These are phyloP conservation scores for Sylvilagus floridanus DNA, from an alignment of 2,797 vertebrate species.

Conservation along the genomic window DNA sequence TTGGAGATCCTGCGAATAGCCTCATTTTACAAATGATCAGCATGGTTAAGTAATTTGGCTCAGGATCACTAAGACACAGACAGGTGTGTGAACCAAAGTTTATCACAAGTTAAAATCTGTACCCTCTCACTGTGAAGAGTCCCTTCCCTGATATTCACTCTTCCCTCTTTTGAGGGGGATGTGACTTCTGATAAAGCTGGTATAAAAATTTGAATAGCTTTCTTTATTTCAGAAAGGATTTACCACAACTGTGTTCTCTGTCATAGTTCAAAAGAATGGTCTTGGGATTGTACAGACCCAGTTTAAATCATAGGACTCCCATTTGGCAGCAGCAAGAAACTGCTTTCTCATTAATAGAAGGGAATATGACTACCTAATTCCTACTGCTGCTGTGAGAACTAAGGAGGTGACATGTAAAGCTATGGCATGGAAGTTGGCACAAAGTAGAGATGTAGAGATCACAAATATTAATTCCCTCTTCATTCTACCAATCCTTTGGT, in stretches of 20 bases:
- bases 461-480: neutral
- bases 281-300: neutral
- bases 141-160: neutral
- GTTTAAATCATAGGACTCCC: neutral
- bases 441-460: too few relatives aligned
- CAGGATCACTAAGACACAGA: neutral
- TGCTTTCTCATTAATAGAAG: neutral
- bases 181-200: neutral
- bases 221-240: neutral
- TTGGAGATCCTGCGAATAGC: neutral
- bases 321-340: neutral
- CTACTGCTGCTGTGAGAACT: neutral
- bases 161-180: neutral
- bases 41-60: neutral
- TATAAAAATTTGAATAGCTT: neutral
- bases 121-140: neutral
- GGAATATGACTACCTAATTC: neutral
- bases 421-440: neutral
- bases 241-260: neutral
- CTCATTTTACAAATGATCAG: neutral
- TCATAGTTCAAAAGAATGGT: neutral
- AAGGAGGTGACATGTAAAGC: neutral
- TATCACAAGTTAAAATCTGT: conserved; percentile 8
- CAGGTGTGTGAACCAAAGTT: neutral
- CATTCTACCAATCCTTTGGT: neutral